Evolutionary conservation across 2,888 invertebrate genomes (phyloP), one percentile per base, ranked within the genome.

Genomic region (Ophioninae sp.): DNA sequence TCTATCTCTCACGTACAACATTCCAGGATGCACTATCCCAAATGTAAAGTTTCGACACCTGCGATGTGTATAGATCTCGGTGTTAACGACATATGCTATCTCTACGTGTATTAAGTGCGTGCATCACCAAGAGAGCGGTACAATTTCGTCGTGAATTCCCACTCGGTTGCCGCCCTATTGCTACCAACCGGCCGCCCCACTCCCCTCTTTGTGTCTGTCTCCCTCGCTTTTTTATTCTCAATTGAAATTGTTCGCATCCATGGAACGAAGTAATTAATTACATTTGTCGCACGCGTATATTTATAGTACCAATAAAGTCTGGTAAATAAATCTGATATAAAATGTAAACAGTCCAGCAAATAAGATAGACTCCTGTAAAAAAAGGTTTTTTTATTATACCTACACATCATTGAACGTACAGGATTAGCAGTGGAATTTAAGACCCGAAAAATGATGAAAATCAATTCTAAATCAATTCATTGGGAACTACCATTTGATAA

Each of bases 211-310:
- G 3, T 50, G 5, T 50, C 50, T 50, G 5, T 50, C 50, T 17
- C 50, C 0, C 50, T 17, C 3, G 6, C 50, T 61, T 23, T 13
- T 23, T 20, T 70, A 59, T 72, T 56, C 3, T 10, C 39, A 13
- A 64, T 70, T 70, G 39, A 65, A 79, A 59, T 50, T 10, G 64
- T 70, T 59, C 37, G 44, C 59, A 17, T 21, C 10, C 17, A 21
- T 59, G 50, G 59, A 72, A 72, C 65, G 10, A 61, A 80, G n/a
- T 77, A 80, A 80, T 80, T 77, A 68, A 76, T 68, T 80, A n/a
- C 39, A 62, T 75, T 62, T 13, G 17, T 79, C 68, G 6, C 39
- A 21, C 39, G 44, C 65, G 37, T 57, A 7, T 69, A 64, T 56
- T 65, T 56, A 68, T 17, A 44, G 50, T 50, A 21, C 23, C 44